Conservation (phyloP, 2,113 vertebrate species). For the Globicephala melas region DNA sequence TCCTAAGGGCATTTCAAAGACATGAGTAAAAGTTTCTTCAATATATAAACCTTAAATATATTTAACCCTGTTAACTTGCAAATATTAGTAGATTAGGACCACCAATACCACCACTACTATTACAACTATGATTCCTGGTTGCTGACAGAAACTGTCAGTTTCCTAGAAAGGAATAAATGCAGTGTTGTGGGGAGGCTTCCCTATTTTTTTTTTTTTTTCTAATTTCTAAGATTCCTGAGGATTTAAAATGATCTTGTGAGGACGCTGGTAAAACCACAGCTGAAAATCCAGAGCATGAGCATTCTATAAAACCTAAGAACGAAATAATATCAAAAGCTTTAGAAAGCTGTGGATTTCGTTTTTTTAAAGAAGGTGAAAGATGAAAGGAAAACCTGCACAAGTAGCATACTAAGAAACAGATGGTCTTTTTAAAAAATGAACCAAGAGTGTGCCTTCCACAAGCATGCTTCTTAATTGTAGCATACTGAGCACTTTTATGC, state of each 20-base stretch:
- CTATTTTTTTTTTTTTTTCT: neutral
- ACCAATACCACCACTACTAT: neutral
- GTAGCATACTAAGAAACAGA: conserved; percentile 51
- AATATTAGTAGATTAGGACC: neutral
- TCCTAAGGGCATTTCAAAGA: conserved; percentile 49
- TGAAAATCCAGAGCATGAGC: conserved; percentile 53
- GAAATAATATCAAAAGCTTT: conserved; percentile 58
- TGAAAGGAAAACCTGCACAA: conserved; percentile 57
- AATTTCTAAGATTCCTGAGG: conserved; percentile 38
- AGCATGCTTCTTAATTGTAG: conserved; percentile 59
- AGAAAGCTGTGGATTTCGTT: conserved; percentile 49
- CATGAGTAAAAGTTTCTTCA: conserved; percentile 38
- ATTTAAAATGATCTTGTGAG: conserved; percentile 42
- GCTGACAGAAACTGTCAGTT: neutral
- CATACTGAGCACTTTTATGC: conserved; percentile 49
- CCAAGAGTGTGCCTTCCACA: conserved; percentile 42
- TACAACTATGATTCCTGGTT: neutral
- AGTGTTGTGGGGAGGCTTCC: neutral
- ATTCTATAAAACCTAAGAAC: conserved; percentile 45
- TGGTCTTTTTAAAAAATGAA: conserved; percentile 70
- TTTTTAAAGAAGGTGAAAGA: conserved; percentile 58
- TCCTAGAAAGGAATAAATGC: neutral
- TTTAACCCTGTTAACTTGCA: conserved; percentile 24
- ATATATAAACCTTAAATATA: conserved; percentile 7
- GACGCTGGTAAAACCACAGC: conserved; percentile 49